Evolutionary conservation across 2,113 vertebrate species (phyloP).

Genomic region (Ahaetulla prasina): DNA sequence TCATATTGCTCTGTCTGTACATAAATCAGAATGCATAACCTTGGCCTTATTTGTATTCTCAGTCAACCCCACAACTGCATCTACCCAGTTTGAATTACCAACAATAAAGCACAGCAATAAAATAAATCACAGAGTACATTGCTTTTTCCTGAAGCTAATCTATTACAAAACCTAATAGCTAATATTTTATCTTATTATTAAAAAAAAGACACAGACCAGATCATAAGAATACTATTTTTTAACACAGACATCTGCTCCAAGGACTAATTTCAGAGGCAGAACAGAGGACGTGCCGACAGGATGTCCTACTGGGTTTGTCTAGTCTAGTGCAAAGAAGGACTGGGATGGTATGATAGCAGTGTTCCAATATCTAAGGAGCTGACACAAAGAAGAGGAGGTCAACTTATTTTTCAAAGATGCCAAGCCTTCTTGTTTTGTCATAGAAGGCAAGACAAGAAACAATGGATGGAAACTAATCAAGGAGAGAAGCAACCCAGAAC

Average conservation of each 20-base stretch:
- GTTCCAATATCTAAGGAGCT: neutral
- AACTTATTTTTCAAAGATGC: neutral
- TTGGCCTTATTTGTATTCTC: neutral
- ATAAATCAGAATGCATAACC: neutral
- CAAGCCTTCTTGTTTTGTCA: neutral
- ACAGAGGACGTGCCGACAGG: neutral
- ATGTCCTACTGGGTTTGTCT: neutral
- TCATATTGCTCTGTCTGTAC: neutral
- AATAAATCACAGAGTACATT: neutral
- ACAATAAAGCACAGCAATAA: neutral
- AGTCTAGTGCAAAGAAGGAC: neutral
- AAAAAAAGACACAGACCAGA: neutral
- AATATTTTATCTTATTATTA: constrained; percentile 3
- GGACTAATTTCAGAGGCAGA: neutral
- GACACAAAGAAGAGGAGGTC: neutral
- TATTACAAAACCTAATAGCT: neutral
- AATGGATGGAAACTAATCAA: neutral
- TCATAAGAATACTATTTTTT: neutral
- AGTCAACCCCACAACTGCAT: neutral
- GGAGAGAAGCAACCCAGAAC: neutral
- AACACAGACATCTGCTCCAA: neutral
- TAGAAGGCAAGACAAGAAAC: neutral
- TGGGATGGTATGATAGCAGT: neutral
- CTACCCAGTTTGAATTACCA: neutral
- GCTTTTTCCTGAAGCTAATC: neutral